Evolutionary conservation across 2,888 invertebrate genomes (phyloP).

Genomic region (Drosophila yooni): DNA sequence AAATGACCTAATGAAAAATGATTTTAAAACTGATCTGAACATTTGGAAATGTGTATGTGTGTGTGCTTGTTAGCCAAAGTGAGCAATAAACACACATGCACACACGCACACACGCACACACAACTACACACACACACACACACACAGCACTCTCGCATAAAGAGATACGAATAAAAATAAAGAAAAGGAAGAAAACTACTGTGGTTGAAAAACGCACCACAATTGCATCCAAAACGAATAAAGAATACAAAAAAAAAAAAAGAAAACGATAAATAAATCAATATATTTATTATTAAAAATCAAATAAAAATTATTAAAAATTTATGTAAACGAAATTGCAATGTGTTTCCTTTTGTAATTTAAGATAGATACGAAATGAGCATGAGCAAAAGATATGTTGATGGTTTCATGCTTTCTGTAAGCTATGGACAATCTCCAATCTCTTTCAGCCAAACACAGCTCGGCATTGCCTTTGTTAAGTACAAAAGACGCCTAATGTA

Average conservation of each 20-base stretch:
- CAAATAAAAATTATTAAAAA: constrained; percentile 76
- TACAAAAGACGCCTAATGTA: not conserved
- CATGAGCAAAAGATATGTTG: not conserved
- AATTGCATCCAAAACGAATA: constrained; percentile 36
- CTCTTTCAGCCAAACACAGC: not conserved
- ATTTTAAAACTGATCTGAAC: constrained; percentile 39
- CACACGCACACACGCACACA: not conserved
- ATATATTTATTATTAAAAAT: constrained; percentile 78
- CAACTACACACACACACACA: constrained; percentile 2
- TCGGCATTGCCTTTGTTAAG: not conserved
- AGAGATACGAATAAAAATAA: constrained; percentile 24
- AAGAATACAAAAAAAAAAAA: constrained; percentile 31
- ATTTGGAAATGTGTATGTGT: constrained; percentile 18
- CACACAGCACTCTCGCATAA: constrained; percentile 17
- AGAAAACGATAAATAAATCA: constrained; percentile 60
- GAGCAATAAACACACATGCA: constrained; percentile 6
- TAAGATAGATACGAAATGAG: not conserved
- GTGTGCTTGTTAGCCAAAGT: constrained; percentile 1
- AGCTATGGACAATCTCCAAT: not conserved
- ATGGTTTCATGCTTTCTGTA: not conserved
- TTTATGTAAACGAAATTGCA: constrained; percentile 61
- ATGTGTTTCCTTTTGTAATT: constrained; percentile 17
- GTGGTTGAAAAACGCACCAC: constrained; percentile 29
- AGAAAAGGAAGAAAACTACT: constrained; percentile 8
- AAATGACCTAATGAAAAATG: constrained; percentile 22